Evolutionary conservation across 2,113 vertebrate genomes (phyloP).

Genomic region (Chionis minor): DNA sequence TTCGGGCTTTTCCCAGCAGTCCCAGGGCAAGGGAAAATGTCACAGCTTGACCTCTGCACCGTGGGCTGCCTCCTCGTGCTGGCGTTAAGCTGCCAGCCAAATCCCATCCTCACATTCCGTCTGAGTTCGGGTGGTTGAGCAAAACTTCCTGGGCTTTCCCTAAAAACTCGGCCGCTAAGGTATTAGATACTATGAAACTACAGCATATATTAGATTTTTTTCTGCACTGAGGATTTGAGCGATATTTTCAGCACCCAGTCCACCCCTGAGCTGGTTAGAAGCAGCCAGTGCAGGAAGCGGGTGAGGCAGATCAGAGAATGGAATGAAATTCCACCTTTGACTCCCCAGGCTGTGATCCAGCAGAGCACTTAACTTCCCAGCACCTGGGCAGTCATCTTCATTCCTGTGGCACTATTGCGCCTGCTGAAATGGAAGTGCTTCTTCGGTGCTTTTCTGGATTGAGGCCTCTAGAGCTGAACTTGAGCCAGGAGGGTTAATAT

Average conservation of each 20-base stretch:
- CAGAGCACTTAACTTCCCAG: background rate
- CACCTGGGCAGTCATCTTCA: background rate
- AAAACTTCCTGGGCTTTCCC: background rate
- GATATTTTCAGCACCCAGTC: background rate
- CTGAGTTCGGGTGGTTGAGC: background rate
- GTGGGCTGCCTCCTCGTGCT: background rate
- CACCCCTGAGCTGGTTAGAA: background rate
- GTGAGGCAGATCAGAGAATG: background rate
- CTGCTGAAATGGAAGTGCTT: background rate
- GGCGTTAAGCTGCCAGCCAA: background rate
- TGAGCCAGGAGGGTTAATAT: background rate
- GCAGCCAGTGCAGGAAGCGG: background rate
- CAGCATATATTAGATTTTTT: rapidly evolving
- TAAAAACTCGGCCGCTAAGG: background rate
- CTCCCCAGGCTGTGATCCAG: background rate
- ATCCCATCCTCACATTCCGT: rapidly evolving
- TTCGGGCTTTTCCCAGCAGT: background rate
- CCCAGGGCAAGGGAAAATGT: background rate
- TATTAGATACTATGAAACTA: background rate
- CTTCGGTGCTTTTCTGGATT: background rate
- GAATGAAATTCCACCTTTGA: background rate
- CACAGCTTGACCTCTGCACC: background rate
- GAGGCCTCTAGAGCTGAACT: background rate
- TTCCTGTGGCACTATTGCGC: background rate
- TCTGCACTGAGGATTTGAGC: background rate